Percentiles rank a stretch among this genome's conserved stretches.
These are phyloP conservation scores for Clitarchus hookeri DNA, from an alignment of 2,888 invertebrate species.

Conservation along the genomic window DNA sequence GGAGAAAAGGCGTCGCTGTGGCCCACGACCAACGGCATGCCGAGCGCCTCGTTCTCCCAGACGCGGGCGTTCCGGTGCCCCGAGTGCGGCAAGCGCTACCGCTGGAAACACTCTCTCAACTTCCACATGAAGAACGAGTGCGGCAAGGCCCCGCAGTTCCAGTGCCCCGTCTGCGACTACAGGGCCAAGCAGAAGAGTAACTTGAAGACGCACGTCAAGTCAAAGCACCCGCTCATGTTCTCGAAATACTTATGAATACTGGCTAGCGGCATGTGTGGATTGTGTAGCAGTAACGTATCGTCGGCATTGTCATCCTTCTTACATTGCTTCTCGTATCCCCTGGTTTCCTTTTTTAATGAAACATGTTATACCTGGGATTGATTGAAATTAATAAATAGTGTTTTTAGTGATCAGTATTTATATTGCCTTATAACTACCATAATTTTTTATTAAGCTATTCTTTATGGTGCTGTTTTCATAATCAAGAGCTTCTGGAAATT, in stretches of 20 bases:
- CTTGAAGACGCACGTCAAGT: constrained; percentile 49
- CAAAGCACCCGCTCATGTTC: background rate
- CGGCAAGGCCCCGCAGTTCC: constrained; percentile 50
- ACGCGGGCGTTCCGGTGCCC: constrained; percentile 23
- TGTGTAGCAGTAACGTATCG: too few species aligned
- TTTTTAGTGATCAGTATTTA: too few species aligned
- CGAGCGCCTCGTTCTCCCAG: background rate
- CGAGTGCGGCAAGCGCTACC: constrained; percentile 35
- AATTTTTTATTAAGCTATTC: too few species aligned
- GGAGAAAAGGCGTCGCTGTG: background rate
- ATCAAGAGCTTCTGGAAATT: too few species aligned
- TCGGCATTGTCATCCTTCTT: too few species aligned
- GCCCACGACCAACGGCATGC: background rate
- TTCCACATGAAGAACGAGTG: constrained; percentile 48
- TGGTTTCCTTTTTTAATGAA: too few species aligned
- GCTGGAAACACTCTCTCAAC: constrained; percentile 30
- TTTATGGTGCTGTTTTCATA: too few species aligned
- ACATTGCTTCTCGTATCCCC: too few species aligned
- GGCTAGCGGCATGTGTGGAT: too few species aligned
- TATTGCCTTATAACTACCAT: too few species aligned
- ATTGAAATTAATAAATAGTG: too few species aligned
- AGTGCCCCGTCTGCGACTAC: constrained; percentile 53
- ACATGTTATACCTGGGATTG: too few species aligned
- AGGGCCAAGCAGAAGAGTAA: constrained; percentile 52
- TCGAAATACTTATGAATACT: background rate